Evolutionary conservation across 2,113 vertebrate species (phyloP).

Genomic region (Columba janthina): DNA sequence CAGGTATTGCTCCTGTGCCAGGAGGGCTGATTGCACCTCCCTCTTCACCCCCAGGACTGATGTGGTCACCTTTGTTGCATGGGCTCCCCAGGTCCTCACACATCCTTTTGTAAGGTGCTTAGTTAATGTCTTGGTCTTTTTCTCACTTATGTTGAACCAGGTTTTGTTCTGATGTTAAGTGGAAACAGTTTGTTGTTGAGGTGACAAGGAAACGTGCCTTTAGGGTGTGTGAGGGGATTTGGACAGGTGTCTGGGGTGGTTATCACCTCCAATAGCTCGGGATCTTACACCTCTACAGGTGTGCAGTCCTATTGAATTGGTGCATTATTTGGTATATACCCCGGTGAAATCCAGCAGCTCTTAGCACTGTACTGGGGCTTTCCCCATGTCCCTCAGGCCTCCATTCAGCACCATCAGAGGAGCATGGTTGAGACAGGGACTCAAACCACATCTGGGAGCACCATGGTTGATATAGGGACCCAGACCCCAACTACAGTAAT

Average conservation of each 20-base stretch:
- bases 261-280: background rate
- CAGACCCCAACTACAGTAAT: too few relatives aligned
- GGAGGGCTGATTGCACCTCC: background rate
- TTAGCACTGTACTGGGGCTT: background rate
- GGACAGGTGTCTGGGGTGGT: background rate
- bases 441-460: too few relatives aligned
- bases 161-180: background rate
- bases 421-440: too few relatives aligned
- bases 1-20: fast-evolving
- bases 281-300: background rate
- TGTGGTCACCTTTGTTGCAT: background rate
- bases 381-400: background rate
- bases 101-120: background rate
- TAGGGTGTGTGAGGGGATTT: background rate
- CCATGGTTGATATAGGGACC: too few relatives aligned
- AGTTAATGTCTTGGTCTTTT: background rate
- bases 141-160: background rate
- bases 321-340: background rate
- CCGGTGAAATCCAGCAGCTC: background rate
- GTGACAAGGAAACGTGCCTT: too few relatives aligned
- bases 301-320: fast-evolving
- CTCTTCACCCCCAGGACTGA: background rate
- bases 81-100: background rate
- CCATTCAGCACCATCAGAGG: too few relatives aligned
- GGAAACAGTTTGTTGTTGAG: background rate